These are phyloP conservation scores for Brachymystax lenok DNA, from an alignment of 2,797 vertebrate species.

Conservation along the genomic window DNA sequence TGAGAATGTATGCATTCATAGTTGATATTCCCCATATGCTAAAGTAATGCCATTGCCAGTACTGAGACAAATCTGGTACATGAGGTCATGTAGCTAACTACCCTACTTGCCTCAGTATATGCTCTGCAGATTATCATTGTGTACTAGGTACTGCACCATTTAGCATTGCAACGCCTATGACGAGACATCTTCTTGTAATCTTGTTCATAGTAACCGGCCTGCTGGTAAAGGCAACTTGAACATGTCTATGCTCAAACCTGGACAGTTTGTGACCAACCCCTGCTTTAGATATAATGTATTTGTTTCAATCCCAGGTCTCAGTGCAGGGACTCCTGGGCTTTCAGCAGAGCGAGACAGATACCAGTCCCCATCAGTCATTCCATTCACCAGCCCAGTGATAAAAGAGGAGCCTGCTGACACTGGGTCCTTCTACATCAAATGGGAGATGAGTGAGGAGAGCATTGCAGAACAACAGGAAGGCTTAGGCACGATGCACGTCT, in stretches of 20 bases:
- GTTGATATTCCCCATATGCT: neutral
- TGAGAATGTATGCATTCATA: neutral
- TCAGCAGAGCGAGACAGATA: conserved; percentile 37
- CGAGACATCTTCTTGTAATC: no score
- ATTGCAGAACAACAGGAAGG: conserved; percentile 9
- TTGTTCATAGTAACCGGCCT: no score
- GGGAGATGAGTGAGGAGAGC: conserved; percentile 33
- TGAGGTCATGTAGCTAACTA: neutral
- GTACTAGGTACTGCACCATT: neutral
- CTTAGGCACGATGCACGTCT: neutral
- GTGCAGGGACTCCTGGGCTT: neutral
- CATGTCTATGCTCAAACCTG: no score
- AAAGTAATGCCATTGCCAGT: neutral
- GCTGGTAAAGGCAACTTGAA: no score
- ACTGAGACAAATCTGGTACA: neutral
- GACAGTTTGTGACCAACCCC: neutral
- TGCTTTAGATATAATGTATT: neutral
- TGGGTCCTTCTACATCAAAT: conserved; percentile 25
- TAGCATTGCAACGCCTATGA: neutral
- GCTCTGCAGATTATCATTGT: neutral
- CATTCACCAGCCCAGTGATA: neutral
- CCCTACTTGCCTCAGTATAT: neutral
- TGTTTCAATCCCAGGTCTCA: neutral
- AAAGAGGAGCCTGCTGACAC: conserved; percentile 37
- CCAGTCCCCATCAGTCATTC: conserved; percentile 2